Evolutionary conservation across 2,113 vertebrate genomes (phyloP).

Genomic region (Engraulis encrasicolus): DNA sequence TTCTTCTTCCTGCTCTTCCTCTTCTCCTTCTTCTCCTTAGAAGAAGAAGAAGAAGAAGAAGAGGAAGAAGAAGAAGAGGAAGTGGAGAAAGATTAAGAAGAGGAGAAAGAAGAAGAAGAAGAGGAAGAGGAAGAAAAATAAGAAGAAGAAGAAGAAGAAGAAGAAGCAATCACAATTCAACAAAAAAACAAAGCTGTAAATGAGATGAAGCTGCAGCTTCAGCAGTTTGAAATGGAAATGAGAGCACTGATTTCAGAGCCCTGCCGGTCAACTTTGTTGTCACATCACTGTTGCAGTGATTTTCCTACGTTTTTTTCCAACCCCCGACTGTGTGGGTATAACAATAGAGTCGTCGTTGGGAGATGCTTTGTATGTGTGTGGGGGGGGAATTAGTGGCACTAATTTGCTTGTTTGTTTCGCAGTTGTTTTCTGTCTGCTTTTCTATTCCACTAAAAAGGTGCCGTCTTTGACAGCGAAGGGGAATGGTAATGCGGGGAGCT

Average conservation of each 20-base stretch:
- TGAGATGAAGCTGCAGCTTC: background rate
- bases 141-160: background rate
- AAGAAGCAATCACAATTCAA: too few relatives aligned
- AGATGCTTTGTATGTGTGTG: too few relatives aligned
- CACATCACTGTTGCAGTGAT: background rate
- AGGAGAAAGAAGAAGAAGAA: background rate
- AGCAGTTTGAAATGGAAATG: background rate
- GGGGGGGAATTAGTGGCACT: background rate
- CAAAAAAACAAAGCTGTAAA: background rate
- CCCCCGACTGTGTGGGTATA: too few relatives aligned
- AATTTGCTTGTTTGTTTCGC: constrained; percentile 6
- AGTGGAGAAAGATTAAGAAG: too few relatives aligned
- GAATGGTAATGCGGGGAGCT: too few relatives aligned
- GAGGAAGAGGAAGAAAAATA: background rate
- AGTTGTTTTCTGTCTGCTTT: background rate
- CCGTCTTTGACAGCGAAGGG: too few relatives aligned
- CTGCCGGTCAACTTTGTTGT: constrained; percentile 7
- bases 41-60: background rate
- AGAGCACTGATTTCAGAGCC: background rate
- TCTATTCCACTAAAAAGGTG: too few relatives aligned
- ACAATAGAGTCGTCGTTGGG: too few relatives aligned
- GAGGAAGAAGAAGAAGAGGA: background rate
- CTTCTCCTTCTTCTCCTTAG: too few relatives aligned
- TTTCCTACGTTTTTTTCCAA: constrained; percentile 10
- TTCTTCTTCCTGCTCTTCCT: too few relatives aligned